A percentile compares a stretch with the other conserved stretches of the same genome.
These are phyloP conservation scores for Rhagonycha lutea DNA, from an alignment of 2,888 invertebrate species.

Conservation along the genomic window DNA sequence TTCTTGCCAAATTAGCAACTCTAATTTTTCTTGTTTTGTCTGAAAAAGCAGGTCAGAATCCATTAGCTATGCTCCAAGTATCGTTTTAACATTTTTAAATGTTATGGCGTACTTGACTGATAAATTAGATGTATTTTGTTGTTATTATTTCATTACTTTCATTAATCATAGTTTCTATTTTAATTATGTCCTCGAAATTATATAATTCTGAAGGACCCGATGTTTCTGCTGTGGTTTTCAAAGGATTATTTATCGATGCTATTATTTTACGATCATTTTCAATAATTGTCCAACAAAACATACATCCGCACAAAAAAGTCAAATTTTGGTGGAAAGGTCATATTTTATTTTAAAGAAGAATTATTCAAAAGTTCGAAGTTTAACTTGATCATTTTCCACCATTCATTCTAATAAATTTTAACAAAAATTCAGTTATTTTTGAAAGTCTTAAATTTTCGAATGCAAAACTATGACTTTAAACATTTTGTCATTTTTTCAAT, in stretches of 20 bases:
- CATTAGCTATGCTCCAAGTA: constrained; percentile 4
- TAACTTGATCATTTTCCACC: too few species aligned
- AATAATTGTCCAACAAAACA: too few species aligned
- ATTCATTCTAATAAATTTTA: too few species aligned
- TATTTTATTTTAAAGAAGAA: too few species aligned
- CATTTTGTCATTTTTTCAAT: too few species aligned
- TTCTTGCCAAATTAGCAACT: constrained; percentile 13
- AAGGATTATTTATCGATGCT: not conserved
- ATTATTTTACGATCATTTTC: not conserved
- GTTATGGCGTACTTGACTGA: not conserved
- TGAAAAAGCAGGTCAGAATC: constrained; percentile 6
- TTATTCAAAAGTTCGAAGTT: too few species aligned
- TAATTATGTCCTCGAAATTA: not conserved
- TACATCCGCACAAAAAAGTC: too few species aligned
- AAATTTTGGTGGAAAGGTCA: too few species aligned
- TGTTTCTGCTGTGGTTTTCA: not conserved
- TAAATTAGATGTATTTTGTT: not conserved
- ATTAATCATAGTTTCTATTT: not conserved
- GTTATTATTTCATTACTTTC: not conserved
- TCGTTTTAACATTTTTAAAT: not conserved
- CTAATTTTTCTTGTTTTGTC: constrained; percentile 20
- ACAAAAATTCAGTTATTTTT: too few species aligned
- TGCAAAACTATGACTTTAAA: too few species aligned
- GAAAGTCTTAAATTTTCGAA: too few species aligned
- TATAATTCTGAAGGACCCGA: not conserved